A percentile compares a stretch with the other conserved stretches of the same genome.
phyloP scores from a whole-genome alignment of 2,888 invertebrate genomes.

The Adelphocoris suturalis region DNA sequence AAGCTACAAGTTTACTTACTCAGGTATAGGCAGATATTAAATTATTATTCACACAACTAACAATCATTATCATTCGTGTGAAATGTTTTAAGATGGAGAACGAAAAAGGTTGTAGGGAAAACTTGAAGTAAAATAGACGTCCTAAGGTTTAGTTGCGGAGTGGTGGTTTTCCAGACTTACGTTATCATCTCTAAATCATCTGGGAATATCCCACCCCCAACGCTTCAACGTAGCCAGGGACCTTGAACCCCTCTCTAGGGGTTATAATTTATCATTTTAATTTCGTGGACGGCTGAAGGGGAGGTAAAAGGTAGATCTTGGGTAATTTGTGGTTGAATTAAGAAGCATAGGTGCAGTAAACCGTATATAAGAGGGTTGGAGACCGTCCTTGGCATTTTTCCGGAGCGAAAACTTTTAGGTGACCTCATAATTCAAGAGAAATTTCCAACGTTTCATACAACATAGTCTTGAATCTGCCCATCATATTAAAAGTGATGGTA shows the following conservation, averaged over 20 bases:
- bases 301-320: slow-evolving; percentile 5
- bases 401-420: slow-evolving; percentile 8
- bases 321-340: slow-evolving; percentile 54
- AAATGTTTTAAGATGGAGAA: not conserved
- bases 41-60: too few relatives aligned
- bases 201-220: slow-evolving; percentile 10
- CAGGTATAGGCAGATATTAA: too few relatives aligned
- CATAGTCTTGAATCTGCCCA: slow-evolving; percentile 18
- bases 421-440: not conserved
- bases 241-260: slow-evolving; percentile 20
- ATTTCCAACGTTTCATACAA: not conserved
- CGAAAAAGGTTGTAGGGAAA: not conserved
- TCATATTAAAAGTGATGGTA: not conserved
- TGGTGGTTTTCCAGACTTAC: slow-evolving; percentile 14
- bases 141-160: slow-evolving; percentile 1
- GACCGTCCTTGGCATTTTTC: slow-evolving; percentile 52
- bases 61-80: not conserved
- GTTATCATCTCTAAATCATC: slow-evolving; percentile 21
- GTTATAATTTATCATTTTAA: slow-evolving; percentile 39
- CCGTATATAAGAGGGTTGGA: slow-evolving; percentile 42
- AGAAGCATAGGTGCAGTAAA: slow-evolving; percentile 23
- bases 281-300: slow-evolving; percentile 36
- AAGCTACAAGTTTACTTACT: too few relatives aligned
- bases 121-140: not conserved
- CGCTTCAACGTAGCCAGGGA: not conserved